Conservation (phyloP, 2,797 vertebrate species). For the Lindbergichthys nudifrons region DNA sequence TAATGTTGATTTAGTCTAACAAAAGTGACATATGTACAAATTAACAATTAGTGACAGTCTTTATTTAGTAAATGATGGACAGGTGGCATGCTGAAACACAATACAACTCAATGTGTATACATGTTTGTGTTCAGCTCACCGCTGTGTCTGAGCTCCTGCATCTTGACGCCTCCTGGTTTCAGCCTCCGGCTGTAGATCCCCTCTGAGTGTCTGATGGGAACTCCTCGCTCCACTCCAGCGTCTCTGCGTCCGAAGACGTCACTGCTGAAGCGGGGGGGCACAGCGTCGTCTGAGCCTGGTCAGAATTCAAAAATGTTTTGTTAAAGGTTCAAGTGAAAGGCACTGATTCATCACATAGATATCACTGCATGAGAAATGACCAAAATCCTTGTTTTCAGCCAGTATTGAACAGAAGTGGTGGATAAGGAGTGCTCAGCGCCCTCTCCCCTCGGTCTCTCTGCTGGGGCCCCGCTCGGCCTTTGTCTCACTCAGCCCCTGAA, state of each 20-base stretch:
- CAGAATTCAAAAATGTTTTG: not conserved
- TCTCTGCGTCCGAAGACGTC: slow-evolving; percentile 70
- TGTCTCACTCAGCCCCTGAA: slow-evolving; percentile 67
- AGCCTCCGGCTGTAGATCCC: slow-evolving; percentile 82
- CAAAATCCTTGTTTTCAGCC: not conserved
- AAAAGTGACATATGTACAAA: not conserved
- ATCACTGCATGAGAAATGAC: not conserved
- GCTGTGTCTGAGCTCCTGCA: slow-evolving; percentile 32
- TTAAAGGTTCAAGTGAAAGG: slow-evolving; percentile 9
- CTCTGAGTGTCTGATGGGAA: slow-evolving; percentile 76
- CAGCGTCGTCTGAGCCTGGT: slow-evolving; percentile 85
- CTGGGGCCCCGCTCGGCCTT: slow-evolving; percentile 54
- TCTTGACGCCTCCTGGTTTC: slow-evolving; percentile 26
- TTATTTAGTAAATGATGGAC: not conserved
- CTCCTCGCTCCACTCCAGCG: slow-evolving; percentile 52
- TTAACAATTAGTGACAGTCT: not conserved
- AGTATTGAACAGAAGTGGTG: slow-evolving; percentile 19
- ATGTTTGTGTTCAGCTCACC: slow-evolving; percentile 52
- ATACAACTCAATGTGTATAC: not conserved
- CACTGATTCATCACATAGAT: not conserved
- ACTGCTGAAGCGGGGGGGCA: slow-evolving; percentile 80
- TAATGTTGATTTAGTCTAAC: not conserved
- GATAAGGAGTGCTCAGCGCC: not conserved
- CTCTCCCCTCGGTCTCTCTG: slow-evolving; percentile 5
- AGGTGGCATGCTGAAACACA: no score